phyloP scores from a whole-genome alignment of 2,113 vertebrate species.

The Paradisaea rubra region DNA sequence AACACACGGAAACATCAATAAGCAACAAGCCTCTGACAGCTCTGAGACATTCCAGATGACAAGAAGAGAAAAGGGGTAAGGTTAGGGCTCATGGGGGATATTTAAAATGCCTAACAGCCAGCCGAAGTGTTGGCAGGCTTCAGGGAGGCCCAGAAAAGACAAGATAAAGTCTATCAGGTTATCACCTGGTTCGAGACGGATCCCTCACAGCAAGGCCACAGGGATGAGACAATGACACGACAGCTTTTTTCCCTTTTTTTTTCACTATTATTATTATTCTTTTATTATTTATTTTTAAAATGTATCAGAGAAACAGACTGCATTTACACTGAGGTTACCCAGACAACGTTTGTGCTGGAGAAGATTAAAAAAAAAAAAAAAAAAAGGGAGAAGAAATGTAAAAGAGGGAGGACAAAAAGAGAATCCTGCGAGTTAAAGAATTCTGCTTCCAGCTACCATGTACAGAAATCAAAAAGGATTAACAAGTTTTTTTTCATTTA shows the following conservation, averaged over 20 bases:
- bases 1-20: constrained; percentile 99
- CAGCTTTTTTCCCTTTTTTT: not conserved
- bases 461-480: constrained; percentile 84
- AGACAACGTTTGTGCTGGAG: constrained; percentile 69
- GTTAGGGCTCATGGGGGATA: constrained; percentile 92
- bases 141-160: constrained; percentile 85
- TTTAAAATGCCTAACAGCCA: constrained; percentile 86
- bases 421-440: constrained; percentile 71
- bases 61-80: constrained; percentile 90
- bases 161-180: constrained; percentile 98
- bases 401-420: constrained; percentile 51
- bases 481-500: constrained; percentile 78
- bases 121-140: constrained; percentile 91
- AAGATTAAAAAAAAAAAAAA: constrained; percentile 57
- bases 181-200: constrained; percentile 90
- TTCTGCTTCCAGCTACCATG: constrained; percentile 80
- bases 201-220: constrained; percentile 81
- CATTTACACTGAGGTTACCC: constrained; percentile 68
- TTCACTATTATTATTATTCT: constrained; percentile 29
- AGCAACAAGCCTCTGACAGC: constrained; percentile 99
- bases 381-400: constrained; percentile 48
- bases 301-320: constrained; percentile 62
- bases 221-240: constrained; percentile 69
- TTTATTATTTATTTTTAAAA: constrained; percentile 65
- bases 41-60: constrained; percentile 84